Percentiles rank a stretch among this genome's conserved stretches.
Conservation (phyloP, 2,113 vertebrate species). For the Crotalus viridis region DNA sequence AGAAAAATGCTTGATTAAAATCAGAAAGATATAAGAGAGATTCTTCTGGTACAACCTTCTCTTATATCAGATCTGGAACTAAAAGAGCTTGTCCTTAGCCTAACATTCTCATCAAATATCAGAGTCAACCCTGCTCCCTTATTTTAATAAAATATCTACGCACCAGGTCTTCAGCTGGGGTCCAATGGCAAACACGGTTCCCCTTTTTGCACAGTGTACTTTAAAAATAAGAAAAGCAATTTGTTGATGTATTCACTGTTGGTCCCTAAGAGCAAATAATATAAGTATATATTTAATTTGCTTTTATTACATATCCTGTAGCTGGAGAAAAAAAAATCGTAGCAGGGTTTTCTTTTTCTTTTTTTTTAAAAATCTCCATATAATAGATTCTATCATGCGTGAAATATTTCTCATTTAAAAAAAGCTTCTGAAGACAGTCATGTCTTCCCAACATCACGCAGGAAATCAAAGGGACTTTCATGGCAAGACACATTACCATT, state of each 20-base stretch:
- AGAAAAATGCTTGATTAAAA: background rate
- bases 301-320: slow-evolving; percentile 45
- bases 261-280: background rate
- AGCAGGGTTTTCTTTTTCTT: background rate
- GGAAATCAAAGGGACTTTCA: slow-evolving; percentile 54
- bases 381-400: slow-evolving; percentile 48
- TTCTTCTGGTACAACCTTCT: background rate
- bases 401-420: slow-evolving; percentile 54
- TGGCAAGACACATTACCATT: slow-evolving; percentile 38
- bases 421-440: slow-evolving; percentile 12
- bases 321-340: slow-evolving; percentile 19
- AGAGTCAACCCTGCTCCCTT: too few species aligned
- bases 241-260: slow-evolving; percentile 10
- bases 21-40: background rate
- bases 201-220: background rate
- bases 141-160: background rate
- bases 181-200: background rate
- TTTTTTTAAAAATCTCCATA: slow-evolving; percentile 38
- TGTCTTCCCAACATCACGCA: background rate
- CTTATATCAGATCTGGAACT: background rate
- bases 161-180: background rate
- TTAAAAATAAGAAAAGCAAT: slow-evolving; percentile 22
- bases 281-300: slow-evolving; percentile 17
- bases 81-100: too few species aligned
- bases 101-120: background rate